Evolutionary conservation across 2,797 vertebrate species (phyloP).

Genomic region (Petrocephalus schoutedeni): DNA sequence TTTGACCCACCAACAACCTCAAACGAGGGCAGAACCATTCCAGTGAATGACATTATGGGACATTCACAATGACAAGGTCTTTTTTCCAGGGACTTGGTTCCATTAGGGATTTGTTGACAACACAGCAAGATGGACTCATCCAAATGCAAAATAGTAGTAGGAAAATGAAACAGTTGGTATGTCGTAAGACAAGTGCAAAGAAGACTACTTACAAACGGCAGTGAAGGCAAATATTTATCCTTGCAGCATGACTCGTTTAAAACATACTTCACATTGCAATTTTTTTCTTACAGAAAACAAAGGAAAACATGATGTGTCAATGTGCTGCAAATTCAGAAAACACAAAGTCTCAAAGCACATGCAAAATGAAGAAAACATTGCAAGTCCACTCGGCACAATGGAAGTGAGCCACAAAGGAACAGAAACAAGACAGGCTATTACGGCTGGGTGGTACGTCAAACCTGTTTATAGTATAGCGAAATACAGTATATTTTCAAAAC

Average conservation of each 20-base stretch:
- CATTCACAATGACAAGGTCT: constrained; percentile 33
- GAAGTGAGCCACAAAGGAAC: background rate
- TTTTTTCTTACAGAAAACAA: background rate
- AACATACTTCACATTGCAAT: background rate
- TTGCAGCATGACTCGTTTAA: background rate
- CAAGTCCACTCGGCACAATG: background rate
- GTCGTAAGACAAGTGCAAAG: background rate
- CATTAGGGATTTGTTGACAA: constrained; percentile 21
- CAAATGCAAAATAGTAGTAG: background rate
- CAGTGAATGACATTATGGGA: constrained; percentile 39
- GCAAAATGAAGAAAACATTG: background rate
- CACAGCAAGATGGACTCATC: constrained; percentile 14
- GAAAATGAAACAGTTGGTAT: background rate
- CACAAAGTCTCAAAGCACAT: background rate
- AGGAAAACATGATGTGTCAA: background rate
- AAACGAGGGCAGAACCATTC: constrained; percentile 20
- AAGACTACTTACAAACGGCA: background rate
- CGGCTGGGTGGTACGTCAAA: background rate
- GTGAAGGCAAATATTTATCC: background rate
- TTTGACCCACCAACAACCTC: constrained; percentile 8
- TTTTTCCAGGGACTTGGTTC: constrained; percentile 28
- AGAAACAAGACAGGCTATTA: background rate
- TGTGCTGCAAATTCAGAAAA: background rate
- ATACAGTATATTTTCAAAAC: background rate
- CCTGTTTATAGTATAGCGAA: background rate